Percentiles rank a stretch among this genome's conserved stretches.
Conservation (phyloP, 1,140 invertebrate species). For the Plutomurus gul region DNA sequence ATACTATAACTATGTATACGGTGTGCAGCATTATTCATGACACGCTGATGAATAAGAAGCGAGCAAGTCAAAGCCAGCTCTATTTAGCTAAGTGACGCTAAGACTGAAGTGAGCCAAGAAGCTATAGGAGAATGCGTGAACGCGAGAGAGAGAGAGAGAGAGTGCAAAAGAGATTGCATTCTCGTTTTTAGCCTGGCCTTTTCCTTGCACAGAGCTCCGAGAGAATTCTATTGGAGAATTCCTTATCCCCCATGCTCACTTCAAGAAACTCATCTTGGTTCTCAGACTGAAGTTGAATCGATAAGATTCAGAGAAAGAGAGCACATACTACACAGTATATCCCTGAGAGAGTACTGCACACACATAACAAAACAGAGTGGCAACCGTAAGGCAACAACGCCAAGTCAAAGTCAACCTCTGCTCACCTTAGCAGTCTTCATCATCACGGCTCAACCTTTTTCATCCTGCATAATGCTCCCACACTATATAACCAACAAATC, state of each 20-base stretch:
- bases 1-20: too few species aligned
- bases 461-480: too few species aligned
- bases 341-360: too few species aligned
- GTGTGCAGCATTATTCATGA: too few species aligned
- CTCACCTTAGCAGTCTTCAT: too few species aligned
- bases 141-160: not conserved
- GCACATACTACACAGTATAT: not conserved
- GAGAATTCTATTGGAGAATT: not conserved
- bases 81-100: too few species aligned
- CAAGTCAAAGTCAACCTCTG: too few species aligned
- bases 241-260: slow-evolving; percentile 19
- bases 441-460: too few species aligned
- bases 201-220: not conserved
- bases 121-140: not conserved
- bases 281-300: slow-evolving; percentile 13
- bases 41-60: too few species aligned
- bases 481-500: too few species aligned
- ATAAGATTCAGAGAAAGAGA: slow-evolving; percentile 12
- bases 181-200: not conserved
- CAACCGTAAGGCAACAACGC: too few species aligned
- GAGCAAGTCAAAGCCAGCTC: too few species aligned
- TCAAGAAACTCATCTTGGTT: slow-evolving; percentile 3
- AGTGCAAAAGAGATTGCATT: slow-evolving; percentile 14
- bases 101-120: not conserved
- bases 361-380: not conserved